Evolutionary conservation across 2,113 vertebrate genomes (phyloP), one percentile per base, ranked within the genome.

Genomic region (Ivindomyrus marchei): DNA sequence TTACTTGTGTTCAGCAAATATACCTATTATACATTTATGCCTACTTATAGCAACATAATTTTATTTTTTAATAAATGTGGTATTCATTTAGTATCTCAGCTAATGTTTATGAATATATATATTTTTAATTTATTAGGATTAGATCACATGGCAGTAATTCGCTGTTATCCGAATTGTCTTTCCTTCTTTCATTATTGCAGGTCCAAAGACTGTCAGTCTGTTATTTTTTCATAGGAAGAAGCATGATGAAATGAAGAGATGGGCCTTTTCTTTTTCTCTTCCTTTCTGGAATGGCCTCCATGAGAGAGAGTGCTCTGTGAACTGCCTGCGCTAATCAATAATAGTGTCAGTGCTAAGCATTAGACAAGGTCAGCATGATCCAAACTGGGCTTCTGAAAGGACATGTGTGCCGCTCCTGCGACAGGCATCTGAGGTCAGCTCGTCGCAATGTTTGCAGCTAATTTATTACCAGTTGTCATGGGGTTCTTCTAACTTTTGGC

Each of bases 311-410:
- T 87, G 49, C 50, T 36, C 85, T 87, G 49, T 87, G 85, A 87
- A 56, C 85, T 53, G 31, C 85, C 47, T 36, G 31, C 1, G n/a
- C 24, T 53, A 27, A 87, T 87, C 85, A 87, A 87, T 87, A 87
- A 87, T 42, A 87, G 50, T 87, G 85, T 87, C 85, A 53, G 50
- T 31, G 50, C 85, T 87, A 52, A 87, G 85, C 47, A 49, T 87
- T 87, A 87, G 45, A 56, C 85, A 87, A 87, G 85, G 85, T 87
- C 85, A 87, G 85, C 50, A 49, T 87, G 85, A 87, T 87, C 50
- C 49, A 56, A 87, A 36, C 85, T 13, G 47, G 46, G n/a, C 21
- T 52, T 52, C 47, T 50, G 47, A 87, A 39, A 87, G 85, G n/a
- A 21, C 50, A 49, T 47, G 47, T 87, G 31, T 87, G 85, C 85